Evolutionary conservation across 1,140 invertebrate genomes (phyloP), one percentile per base, ranked within the genome.

Genomic region (Pristionchus pacificus): DNA sequence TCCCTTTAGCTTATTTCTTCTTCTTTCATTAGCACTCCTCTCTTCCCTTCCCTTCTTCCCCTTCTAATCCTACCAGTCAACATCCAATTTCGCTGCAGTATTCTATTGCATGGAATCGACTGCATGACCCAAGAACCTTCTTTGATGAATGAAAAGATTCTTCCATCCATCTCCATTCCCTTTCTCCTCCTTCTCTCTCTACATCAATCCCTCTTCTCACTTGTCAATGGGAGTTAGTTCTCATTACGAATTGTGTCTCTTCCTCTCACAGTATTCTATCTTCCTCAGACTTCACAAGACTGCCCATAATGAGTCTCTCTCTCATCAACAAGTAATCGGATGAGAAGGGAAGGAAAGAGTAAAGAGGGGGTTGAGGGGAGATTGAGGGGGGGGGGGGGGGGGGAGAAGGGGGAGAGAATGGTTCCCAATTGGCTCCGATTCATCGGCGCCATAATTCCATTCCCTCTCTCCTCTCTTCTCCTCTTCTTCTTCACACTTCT

Each of bases 361-460:
- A 38, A 60, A 19, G 27, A 29, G 65, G 68, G 33, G 30, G 59
- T 66, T 57, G 27, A 25, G 30, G 58, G 30, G 28, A 31, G 66
- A 60, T 30, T 60, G 64, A 60, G 27, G 28, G 32, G 27, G 65
- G 14, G 67, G 58, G n/a, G 61, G 31, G 32, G 32, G 60, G 29
- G 38, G 49, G 38, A 55, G 31, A 32, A 32, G n/a, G 24, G 29
- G 55, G 15, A 65, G 61, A 10, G 55, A 33, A 29, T 33, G 60
- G 33, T 38, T 60, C 27, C 57, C 61, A 29, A 65, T 62, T 62
- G 32, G 59, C 29, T 69, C 64, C 32, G 58, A 66, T 31, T 74
- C 58, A 29, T 69, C 29, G 28, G 60, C 25, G 38, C n/a, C 58
- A 66, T 71, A 31, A 2, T 74, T 60, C 28, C 27, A 28, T 57